Evolutionary conservation across 2,797 vertebrate genomes (phyloP), one percentile per base, ranked within the genome.

Genomic region (Danionella dracula): DNA sequence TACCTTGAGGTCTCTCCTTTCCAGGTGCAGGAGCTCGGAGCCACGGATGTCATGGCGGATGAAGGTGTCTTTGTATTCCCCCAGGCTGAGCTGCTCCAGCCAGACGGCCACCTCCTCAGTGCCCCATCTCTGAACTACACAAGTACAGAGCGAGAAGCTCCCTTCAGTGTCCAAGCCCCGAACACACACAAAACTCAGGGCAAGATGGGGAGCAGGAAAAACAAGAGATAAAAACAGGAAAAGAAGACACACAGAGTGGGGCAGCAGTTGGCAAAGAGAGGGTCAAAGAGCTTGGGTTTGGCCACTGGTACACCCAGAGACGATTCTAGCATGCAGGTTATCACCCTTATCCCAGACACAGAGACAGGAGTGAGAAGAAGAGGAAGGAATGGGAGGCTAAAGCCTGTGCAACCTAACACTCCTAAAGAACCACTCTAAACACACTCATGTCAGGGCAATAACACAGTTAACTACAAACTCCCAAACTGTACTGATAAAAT

Each of bases 1-100:
- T 96, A 99, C 97, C 97, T 98, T 99, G 82, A 99, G 94, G 87
- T 99, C 96, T 87, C 94, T 91, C 90, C 97, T 96, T 89, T 99
- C 96, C 92, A 99, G 94, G 69, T 99, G 96, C 83, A 99, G 93
- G 83, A 99, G 94, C 88, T 99, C 97, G 75, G 95, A 93, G 87
- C 96, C 97, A 83, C 93, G 92, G 91, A 99, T 96, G 93, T 99
- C 97, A 88, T 99, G 96, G 65, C 93, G 93, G 86, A 86, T 92
- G 94, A 99, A 99, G 89, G 87, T 93, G 88, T 98, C 97, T 89
- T 92, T 94, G 95, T 99, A 98, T 86, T 98, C 96, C 84, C 96
- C 96, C 89, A 99, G 93, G 91, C 87, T 95, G 90, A 99, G 92
- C 90, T 96, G 96, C 87, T 98, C 96, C 93, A 99, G 88, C 97